Base-by-base conservation (phyloP, 2,797 vertebrate species). In the Passerculus sandwichensis region DNA sequence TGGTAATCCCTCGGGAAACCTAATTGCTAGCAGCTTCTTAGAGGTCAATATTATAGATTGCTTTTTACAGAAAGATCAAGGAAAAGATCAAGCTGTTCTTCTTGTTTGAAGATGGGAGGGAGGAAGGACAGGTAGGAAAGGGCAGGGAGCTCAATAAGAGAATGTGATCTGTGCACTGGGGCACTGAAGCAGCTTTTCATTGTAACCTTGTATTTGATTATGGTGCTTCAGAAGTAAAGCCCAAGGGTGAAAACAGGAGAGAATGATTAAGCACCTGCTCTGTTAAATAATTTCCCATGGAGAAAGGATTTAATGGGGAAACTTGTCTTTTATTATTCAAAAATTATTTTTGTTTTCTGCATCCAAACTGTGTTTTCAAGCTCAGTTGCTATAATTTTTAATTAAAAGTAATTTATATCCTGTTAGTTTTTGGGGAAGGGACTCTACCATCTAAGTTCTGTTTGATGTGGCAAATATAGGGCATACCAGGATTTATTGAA, bases 41-140 rank as follows among this genome's bases (percentile, higher is more conserved):
- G 66, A 88, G 88, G 86, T 96, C 92, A 96, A 93, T 97, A 94
- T 89, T 97, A 96, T 96, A 60, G 95, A 95, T 94, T 93, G 86
- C 40, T 91, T 96, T 88, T 78, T 94, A 92, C 84, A 89, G 90
- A 96, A 96, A 96, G 92, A 96, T 97, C 94, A 96, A 94, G 84
- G 89, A 59, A 96, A 97, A 97, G 86, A 96, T 96, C 88, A 95
- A 96, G 82, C 85, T 93, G 74, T 94, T 75, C 88, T 89, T 67
- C 84, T 88, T 82, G 72, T 67, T 87, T 84, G 77, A 82, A 83
- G 92, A 65, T 54, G 73, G 80, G 83, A 84, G 90, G 54, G 72
- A 76, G 79, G 76, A 88, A 94, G 78, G 82, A 85, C 72, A 91
- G 73, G 79, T 93, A 65, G 79, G 54, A 96, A 96, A 96, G 94